These are phyloP conservation scores for Drosophila subquinaria DNA, from an alignment of 2,888 invertebrate genomes.

Conservation along the genomic window DNA sequence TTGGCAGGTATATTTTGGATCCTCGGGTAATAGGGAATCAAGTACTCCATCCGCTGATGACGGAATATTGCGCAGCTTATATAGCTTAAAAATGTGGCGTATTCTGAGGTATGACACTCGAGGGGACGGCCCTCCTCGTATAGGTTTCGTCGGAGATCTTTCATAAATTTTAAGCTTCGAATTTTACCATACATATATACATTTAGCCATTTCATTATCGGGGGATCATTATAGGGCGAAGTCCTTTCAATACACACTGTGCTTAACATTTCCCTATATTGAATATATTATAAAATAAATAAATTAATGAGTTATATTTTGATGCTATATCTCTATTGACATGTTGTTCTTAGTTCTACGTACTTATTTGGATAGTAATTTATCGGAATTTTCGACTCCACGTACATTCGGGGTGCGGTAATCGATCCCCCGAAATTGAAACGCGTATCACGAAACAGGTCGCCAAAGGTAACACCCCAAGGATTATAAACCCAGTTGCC, in stretches of 20 bases:
- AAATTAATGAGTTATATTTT: no score
- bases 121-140: not conserved
- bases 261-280: not conserved
- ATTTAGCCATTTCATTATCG: slow-evolving; percentile 1
- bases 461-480: slow-evolving; percentile 43
- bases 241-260: slow-evolving; percentile 26
- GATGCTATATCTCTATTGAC: no score
- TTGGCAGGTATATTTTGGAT: slow-evolving; percentile 4
- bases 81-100: not conserved
- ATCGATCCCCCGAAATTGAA: not conserved
- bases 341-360: not conserved
- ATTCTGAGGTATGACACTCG: slow-evolving; percentile 20
- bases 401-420: not conserved
- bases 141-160: slow-evolving; percentile 1
- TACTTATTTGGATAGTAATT: slow-evolving; percentile 24
- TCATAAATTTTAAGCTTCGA: not conserved
- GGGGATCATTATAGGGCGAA: slow-evolving; percentile 22
- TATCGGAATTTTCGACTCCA: accelerated
- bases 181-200: not conserved
- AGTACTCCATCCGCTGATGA: slow-evolving; percentile 35
- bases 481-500: slow-evolving; percentile 47
- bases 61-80: slow-evolving; percentile 18
- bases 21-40: slow-evolving; percentile 30
- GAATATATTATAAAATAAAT: no score
- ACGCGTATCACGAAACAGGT: slow-evolving; percentile 38